Percentiles rank a stretch among this genome's conserved stretches.
phyloP scores from a whole-genome alignment of 2,888 invertebrate species.

The Oscheius onirici region DNA sequence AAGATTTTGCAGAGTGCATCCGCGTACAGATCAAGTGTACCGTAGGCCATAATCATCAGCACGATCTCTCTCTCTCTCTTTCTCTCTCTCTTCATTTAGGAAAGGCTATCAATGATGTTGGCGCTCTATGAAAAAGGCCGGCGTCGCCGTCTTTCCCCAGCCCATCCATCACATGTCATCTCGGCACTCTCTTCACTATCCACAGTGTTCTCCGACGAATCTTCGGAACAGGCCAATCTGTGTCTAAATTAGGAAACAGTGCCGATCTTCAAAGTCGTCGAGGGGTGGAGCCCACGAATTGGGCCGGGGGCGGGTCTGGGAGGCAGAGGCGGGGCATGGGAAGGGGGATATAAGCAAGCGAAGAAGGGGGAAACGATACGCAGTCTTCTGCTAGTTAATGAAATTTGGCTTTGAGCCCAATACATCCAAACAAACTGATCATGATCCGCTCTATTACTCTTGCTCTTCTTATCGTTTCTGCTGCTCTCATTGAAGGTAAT shows the following conservation, averaged over 20 bases:
- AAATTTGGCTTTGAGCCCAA: conserved; percentile 36
- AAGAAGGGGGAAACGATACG: conserved; percentile 27
- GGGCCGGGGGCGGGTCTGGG: conserved; percentile 4
- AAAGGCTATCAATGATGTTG: conserved; percentile 11
- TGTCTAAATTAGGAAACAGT: conserved; percentile 35
- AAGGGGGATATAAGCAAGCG: conserved; percentile 25
- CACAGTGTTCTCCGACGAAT: conserved; percentile 2
- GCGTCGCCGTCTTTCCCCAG: conserved; percentile 6
- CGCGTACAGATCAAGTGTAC: background rate
- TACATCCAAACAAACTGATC: conserved; percentile 25
- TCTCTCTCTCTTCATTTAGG: background rate
- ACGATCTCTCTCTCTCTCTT: background rate
- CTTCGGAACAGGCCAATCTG: conserved; percentile 29
- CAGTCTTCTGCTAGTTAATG: conserved; percentile 53
- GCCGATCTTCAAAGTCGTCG: conserved; percentile 38
- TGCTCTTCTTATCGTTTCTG: conserved; percentile 22
- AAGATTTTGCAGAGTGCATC: background rate
- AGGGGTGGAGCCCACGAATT: conserved; percentile 23
- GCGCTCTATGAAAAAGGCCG: conserved; percentile 18
- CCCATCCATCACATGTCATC: conserved; percentile 18
- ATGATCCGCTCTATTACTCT: conserved; percentile 30
- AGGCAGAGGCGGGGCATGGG: conserved; percentile 12
- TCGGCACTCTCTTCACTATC: background rate
- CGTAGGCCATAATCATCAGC: too few relatives aligned
- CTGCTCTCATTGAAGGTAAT: conserved; percentile 33